phyloP scores from a whole-genome alignment of 35 echinoderm and acorn worm genomes.

The Apostichopus parvimensis region DNA sequence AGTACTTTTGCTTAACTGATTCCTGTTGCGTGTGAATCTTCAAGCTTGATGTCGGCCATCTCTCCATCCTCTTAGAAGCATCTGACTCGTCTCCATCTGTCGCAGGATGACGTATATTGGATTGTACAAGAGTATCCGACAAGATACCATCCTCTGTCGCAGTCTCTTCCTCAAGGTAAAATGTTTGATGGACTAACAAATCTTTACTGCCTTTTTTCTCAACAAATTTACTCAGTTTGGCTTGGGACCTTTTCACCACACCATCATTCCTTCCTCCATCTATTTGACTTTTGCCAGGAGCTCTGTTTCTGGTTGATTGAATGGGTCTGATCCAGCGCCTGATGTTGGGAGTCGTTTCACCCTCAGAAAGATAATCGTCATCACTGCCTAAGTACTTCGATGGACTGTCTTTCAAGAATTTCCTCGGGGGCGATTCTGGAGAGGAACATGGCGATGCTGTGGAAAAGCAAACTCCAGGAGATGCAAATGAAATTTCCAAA shows the following conservation, averaged over 20 bases:
- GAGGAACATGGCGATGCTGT: conserved; percentile 46
- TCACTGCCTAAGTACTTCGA: not conserved
- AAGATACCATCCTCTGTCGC: not conserved
- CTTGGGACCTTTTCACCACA: not conserved
- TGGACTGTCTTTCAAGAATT: not conserved
- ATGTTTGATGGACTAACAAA: not conserved
- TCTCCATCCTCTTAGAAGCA: not conserved
- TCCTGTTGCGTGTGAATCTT: not conserved
- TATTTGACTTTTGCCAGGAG: not conserved
- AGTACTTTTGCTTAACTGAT: not conserved
- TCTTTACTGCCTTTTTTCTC: not conserved
- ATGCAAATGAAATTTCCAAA: conserved; percentile 5
- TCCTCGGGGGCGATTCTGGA: conserved; percentile 34
- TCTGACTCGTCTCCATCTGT: not conserved
- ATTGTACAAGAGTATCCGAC: not conserved
- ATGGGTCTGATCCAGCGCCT: not conserved
- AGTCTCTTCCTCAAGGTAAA: not conserved
- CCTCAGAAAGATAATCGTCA: conserved; percentile 29
- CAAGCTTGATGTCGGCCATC: conserved; percentile 9
- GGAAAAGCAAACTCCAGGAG: not conserved
- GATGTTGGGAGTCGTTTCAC: conserved; percentile 22
- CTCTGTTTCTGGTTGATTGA: not conserved
- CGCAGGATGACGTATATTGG: not conserved
- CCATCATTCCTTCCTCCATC: not conserved
- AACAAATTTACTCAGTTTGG: conserved; percentile 30